Evolutionary conservation across 2,888 invertebrate species (phyloP).

Genomic region (Drosophila niveifrons): DNA sequence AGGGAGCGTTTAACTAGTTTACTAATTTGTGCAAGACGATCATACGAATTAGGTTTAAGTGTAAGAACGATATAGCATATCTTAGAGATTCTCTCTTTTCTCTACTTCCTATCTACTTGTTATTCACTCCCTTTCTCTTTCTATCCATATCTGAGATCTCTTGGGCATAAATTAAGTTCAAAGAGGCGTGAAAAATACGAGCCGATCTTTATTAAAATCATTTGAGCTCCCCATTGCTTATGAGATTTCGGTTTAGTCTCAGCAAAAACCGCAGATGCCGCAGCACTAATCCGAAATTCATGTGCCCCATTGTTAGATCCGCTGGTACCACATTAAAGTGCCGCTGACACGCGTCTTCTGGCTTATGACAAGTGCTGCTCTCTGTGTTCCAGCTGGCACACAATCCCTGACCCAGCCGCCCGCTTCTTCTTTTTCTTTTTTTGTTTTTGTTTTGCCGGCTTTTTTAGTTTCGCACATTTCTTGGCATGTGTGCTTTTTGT

Average conservation of each 20-base stretch:
- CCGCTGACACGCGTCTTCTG: slow-evolving; percentile 73
- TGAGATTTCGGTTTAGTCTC: slow-evolving; percentile 22
- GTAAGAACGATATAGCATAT: slow-evolving; percentile 24
- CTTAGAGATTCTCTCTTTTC: background rate
- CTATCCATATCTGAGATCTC: slow-evolving; percentile 46
- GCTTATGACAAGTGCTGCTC: slow-evolving; percentile 71
- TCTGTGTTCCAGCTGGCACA: slow-evolving; percentile 11
- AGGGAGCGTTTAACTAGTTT: slow-evolving; percentile 37
- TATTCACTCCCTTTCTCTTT: slow-evolving; percentile 5
- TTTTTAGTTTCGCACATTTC: slow-evolving; percentile 37
- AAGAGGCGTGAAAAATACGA: slow-evolving; percentile 75
- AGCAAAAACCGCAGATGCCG: slow-evolving; percentile 25
- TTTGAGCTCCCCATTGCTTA: slow-evolving; percentile 57
- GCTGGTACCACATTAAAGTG: slow-evolving; percentile 71
- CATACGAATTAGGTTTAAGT: slow-evolving; percentile 39
- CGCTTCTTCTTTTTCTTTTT: background rate
- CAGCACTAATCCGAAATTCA: slow-evolving; percentile 59
- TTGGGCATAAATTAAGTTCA: slow-evolving; percentile 71
- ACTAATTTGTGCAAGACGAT: slow-evolving; percentile 66
- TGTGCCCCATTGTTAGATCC: slow-evolving; percentile 50
- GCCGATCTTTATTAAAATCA: slow-evolving; percentile 55
- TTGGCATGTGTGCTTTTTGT: slow-evolving; percentile 42
- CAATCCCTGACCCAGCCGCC: background rate
- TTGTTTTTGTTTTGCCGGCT: slow-evolving; percentile 22
- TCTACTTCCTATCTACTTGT: slow-evolving; percentile 1